Evolutionary conservation across 2,113 vertebrate genomes (phyloP).

Genomic region (Zootoca vivipara): DNA sequence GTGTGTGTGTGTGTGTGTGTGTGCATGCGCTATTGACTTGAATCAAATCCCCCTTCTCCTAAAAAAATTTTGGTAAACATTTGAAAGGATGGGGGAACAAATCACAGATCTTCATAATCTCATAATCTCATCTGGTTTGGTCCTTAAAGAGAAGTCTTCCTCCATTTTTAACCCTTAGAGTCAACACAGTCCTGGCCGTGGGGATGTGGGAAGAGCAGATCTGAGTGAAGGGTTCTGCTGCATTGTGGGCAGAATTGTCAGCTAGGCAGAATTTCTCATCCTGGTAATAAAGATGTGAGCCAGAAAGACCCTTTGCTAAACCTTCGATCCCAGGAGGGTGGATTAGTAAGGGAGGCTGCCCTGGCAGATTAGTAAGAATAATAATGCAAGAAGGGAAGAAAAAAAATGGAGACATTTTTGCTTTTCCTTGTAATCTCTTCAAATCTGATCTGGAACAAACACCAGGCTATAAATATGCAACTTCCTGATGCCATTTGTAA

Average conservation of each 20-base stretch:
- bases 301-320: neutral
- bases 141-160: neutral
- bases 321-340: neutral
- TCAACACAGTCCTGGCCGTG: neutral
- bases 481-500: slow-evolving; percentile 30
- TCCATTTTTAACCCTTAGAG: neutral
- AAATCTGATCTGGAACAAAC: slow-evolving; percentile 21
- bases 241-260: neutral
- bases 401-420: slow-evolving; percentile 2
- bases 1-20: neutral
- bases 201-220: neutral
- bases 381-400: neutral
- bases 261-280: neutral
- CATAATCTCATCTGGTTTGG: neutral
- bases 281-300: neutral
- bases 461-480: slow-evolving; percentile 16
- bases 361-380: neutral
- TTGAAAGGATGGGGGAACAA: no score
- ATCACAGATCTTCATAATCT: neutral
- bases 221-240: neutral
- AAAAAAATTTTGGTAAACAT: neutral
- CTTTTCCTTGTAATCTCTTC: neutral
- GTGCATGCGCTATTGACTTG: neutral
- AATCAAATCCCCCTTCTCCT: neutral
- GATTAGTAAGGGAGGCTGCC: neutral